A percentile compares a stretch with the other conserved stretches of the same genome.
Evolutionary conservation across 1,140 invertebrate genomes (phyloP).

Genomic region (Sitodiplosis mosellana): DNA sequence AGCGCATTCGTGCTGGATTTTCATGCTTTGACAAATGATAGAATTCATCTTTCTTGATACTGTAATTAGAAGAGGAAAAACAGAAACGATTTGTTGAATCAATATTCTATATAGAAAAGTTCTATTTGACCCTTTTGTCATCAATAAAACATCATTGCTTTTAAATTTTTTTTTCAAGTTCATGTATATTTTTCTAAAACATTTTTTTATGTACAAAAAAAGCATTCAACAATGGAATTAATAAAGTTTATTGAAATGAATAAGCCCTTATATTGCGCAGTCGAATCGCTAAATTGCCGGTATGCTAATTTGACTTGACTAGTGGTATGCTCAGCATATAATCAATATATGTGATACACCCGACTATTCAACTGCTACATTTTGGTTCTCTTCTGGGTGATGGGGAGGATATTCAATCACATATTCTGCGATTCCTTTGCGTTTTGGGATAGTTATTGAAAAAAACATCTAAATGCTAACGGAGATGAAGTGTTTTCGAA

Average conservation of each 20-base stretch:
- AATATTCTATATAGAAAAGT: no score
- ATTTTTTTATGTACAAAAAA: neutral
- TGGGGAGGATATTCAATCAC: no score
- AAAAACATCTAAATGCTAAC: neutral
- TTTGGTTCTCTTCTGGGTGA: neutral
- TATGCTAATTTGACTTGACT: neutral
- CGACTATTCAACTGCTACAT: neutral
- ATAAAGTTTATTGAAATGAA: neutral
- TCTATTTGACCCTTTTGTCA: no score
- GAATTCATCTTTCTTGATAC: slow-evolving; percentile 18
- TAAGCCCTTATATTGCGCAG: neutral
- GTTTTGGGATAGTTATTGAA: no score
- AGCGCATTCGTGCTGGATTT: slow-evolving; percentile 41
- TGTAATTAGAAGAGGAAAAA: slow-evolving; percentile 14
- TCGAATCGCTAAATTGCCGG: neutral
- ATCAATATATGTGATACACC: no score
- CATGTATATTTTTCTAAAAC: neutral
- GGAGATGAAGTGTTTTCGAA: neutral
- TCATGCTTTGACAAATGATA: slow-evolving; percentile 44
- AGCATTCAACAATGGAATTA: neutral
- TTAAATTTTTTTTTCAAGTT: no score
- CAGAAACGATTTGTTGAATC: no score
- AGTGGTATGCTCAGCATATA: no score
- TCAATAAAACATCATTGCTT: no score
- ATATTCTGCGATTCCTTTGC: no score